phyloP scores from a whole-genome alignment of 2,888 invertebrate genomes.

The Pinctada fucata region DNA sequence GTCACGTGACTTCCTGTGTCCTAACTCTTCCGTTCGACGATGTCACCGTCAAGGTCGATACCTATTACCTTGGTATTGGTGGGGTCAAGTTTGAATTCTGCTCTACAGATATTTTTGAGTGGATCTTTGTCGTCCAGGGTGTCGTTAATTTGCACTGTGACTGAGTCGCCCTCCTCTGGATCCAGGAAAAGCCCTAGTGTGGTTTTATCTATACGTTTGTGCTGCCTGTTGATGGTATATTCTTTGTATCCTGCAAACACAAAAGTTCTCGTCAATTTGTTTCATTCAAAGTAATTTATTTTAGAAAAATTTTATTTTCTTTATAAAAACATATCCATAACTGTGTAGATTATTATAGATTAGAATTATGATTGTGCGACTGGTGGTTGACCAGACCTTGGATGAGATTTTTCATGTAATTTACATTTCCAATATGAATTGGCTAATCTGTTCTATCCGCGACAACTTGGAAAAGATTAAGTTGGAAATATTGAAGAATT shows the following conservation, averaged over 20 bases:
- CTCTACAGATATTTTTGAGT: constrained; percentile 46
- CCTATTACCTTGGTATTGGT: constrained; percentile 46
- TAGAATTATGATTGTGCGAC: too few relatives aligned
- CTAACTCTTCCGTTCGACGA: constrained; percentile 58
- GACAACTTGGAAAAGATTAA: too few relatives aligned
- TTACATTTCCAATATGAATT: too few relatives aligned
- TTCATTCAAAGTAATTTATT: neutral
- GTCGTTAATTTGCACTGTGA: constrained; percentile 37
- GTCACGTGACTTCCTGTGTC: neutral
- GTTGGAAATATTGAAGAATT: too few relatives aligned
- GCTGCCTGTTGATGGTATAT: constrained; percentile 44
- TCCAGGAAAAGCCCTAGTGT: constrained; percentile 40
- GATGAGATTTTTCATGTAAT: too few relatives aligned
- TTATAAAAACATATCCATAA: too few relatives aligned
- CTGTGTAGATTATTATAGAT: too few relatives aligned
- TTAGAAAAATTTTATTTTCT: neutral
- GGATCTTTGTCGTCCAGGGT: constrained; percentile 49
- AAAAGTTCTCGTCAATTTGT: neutral
- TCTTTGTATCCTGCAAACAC: constrained; percentile 38
- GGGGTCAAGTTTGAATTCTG: constrained; percentile 49
- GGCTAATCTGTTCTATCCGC: too few relatives aligned
- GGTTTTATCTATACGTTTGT: constrained; percentile 35
- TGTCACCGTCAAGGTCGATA: constrained; percentile 54
- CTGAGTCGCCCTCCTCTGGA: constrained; percentile 40
- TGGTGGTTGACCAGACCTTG: too few relatives aligned